Percentiles rank a stretch among this genome's conserved stretches.
These are phyloP conservation scores for Zaprionus gabonicus DNA, from an alignment of 1,140 invertebrate species.

Conservation along the genomic window DNA sequence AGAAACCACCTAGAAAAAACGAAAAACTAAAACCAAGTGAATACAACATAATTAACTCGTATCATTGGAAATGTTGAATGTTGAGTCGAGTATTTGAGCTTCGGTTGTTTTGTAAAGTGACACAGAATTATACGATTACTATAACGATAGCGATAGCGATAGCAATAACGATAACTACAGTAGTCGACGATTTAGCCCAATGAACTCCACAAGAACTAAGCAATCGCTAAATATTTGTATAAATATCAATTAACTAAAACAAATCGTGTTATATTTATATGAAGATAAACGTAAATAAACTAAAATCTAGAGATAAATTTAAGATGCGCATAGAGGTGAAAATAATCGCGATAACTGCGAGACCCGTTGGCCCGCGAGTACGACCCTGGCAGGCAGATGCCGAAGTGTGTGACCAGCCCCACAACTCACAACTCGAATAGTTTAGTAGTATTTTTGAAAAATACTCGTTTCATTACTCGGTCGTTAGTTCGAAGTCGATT, in stretches of 20 bases:
- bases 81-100: conserved; percentile 67
- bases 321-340: conserved; percentile 76
- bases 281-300: conserved; percentile 62
- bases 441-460: conserved; percentile 28
- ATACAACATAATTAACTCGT: conserved; percentile 16
- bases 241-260: conserved; percentile 46
- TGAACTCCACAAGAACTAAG: conserved; percentile 63
- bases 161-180: conserved; percentile 42
- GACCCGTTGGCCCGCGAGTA: conserved; percentile 36
- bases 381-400: conserved; percentile 15
- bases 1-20: conserved; percentile 71
- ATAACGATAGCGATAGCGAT: conserved; percentile 38
- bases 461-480: not conserved
- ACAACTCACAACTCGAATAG: conserved; percentile 1
- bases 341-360: conserved; percentile 48
- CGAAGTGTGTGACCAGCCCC: conserved; percentile 25
- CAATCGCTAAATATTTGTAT: conserved; percentile 74
- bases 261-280: conserved; percentile 78
- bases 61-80: conserved; percentile 27
- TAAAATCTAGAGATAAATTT: conserved; percentile 32
- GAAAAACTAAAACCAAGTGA: conserved; percentile 54
- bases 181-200: conserved; percentile 55
- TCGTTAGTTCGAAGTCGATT: conserved; percentile 57
- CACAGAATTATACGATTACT: conserved; percentile 61
- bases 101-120: conserved; percentile 73